A percentile compares a stretch with the other conserved stretches of the same genome.
phyloP scores from a whole-genome alignment of 2,797 vertebrate genomes.

The Cossypha polioptera region DNA sequence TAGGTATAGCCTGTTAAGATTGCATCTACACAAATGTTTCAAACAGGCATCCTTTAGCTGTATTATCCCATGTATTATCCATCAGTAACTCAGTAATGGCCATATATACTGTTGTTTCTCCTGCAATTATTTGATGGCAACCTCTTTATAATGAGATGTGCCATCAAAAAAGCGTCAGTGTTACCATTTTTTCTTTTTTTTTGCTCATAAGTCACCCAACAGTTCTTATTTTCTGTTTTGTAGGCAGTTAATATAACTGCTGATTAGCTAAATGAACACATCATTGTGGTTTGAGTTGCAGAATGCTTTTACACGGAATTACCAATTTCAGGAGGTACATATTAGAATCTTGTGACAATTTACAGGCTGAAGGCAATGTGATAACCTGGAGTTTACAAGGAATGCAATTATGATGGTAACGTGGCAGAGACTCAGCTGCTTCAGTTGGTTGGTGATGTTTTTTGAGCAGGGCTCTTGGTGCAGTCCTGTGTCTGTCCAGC shows the following conservation, averaged over 20 bases:
- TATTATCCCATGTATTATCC: neutral
- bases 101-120: neutral
- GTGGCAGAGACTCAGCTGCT: neutral
- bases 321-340: neutral
- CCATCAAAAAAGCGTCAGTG: neutral
- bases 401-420: neutral
- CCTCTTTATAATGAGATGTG: neutral
- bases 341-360: neutral
- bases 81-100: neutral
- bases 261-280: conserved; percentile 36
- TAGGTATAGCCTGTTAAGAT: neutral
- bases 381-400: neutral
- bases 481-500: neutral
- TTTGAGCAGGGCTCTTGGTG: neutral
- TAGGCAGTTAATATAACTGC: conserved; percentile 13
- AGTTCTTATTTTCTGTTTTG: neutral
- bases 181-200: neutral
- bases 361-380: neutral
- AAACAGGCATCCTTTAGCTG: neutral
- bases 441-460: neutral
- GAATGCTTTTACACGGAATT: conserved; percentile 36
- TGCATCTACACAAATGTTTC: neutral
- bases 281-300: neutral
- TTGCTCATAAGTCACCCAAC: neutral
- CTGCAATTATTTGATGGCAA: neutral